These are phyloP conservation scores for Lepisosteus oculatus DNA, from an alignment of 2,113 vertebrate genomes.

Conservation along the genomic window DNA sequence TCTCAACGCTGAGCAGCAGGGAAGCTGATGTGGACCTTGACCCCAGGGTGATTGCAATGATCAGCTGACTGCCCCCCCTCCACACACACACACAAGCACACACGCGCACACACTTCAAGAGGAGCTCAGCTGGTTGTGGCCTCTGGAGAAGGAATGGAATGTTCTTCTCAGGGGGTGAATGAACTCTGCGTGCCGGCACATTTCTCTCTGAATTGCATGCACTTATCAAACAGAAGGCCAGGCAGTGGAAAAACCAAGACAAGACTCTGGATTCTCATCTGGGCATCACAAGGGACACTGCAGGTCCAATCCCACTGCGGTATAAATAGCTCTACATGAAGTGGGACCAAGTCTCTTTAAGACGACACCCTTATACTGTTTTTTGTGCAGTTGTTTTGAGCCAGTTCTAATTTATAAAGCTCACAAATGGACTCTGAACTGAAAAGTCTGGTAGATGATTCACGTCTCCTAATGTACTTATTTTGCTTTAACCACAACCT, in stretches of 20 bases:
- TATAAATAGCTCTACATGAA: too few relatives aligned
- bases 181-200: neutral
- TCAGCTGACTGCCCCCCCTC: constrained; percentile 28
- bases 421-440: too few relatives aligned
- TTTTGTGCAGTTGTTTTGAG: too few relatives aligned
- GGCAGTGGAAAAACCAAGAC: neutral
- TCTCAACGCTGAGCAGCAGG: constrained; percentile 29
- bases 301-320: neutral
- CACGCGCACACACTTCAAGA: neutral
- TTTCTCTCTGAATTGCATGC: neutral
- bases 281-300: neutral
- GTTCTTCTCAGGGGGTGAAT: constrained; percentile 13
- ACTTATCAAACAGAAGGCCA: neutral
- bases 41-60: constrained; percentile 40
- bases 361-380: too few relatives aligned
- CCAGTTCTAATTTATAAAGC: too few relatives aligned
- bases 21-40: constrained; percentile 30
- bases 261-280: neutral
- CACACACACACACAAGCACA: neutral
- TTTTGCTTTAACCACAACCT: too few relatives aligned
- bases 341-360: too few relatives aligned
- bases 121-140: constrained; percentile 17
- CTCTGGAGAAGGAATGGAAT: constrained; percentile 41
- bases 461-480: too few relatives aligned
- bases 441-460: too few relatives aligned